A percentile compares a stretch with the other conserved stretches of the same genome.
phyloP scores from a whole-genome alignment of 2,113 vertebrate species.

The Caranx ignobilis region DNA sequence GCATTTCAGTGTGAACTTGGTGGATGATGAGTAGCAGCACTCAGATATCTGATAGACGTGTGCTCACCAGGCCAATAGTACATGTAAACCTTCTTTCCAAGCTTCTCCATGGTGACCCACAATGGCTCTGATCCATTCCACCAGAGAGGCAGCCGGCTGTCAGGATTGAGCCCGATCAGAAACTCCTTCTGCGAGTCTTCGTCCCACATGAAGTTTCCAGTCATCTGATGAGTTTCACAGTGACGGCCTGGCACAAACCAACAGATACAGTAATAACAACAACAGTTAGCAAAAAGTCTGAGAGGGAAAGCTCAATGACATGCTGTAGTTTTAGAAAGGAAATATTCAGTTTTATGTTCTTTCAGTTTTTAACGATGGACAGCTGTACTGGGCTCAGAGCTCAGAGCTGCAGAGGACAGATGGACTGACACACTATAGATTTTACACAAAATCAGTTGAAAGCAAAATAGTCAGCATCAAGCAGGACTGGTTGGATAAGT shows the following conservation, averaged over 20 bases:
- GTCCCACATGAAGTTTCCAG: constrained; percentile 98
- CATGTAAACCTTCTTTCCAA: constrained; percentile 90
- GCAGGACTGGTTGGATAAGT: neutral
- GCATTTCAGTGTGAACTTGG: too few species aligned
- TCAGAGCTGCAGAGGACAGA: neutral
- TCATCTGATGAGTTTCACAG: constrained; percentile 94
- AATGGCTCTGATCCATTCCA: constrained; percentile 96
- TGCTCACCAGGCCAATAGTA: constrained; percentile 95
- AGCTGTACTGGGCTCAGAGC: neutral
- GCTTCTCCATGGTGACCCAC: constrained; percentile 94
- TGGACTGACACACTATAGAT: neutral
- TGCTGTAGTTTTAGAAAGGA: neutral
- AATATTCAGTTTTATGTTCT: neutral
- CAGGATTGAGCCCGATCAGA: constrained; percentile 90
- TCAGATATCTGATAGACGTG: neutral
- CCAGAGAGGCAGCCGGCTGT: constrained; percentile 92
- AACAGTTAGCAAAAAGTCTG: neutral
- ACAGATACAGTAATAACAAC: neutral
- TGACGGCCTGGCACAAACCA: constrained; percentile 85
- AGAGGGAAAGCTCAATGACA: neutral
- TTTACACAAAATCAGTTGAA: neutral
- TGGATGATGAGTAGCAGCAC: too few species aligned
- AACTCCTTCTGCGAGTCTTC: constrained; percentile 87
- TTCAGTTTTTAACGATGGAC: neutral
- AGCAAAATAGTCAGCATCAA: neutral